A percentile compares a stretch with the other conserved stretches of the same genome.
Evolutionary conservation across 2,113 vertebrate species (phyloP).

Genomic region (Nannobrachium achirus): DNA sequence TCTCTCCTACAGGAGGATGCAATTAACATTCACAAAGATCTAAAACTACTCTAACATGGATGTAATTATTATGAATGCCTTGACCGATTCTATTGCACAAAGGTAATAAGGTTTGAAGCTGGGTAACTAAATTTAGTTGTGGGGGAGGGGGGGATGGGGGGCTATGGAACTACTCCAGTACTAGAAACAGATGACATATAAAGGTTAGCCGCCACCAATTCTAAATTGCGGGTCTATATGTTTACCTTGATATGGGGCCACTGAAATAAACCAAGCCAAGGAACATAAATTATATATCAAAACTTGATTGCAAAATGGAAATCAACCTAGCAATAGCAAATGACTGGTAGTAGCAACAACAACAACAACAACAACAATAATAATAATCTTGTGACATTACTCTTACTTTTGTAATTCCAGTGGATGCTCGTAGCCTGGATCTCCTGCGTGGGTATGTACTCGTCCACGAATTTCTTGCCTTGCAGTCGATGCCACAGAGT

Average conservation of each 20-base stretch:
- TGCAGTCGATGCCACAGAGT: conserved; percentile 97
- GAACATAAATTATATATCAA: conserved; percentile 60
- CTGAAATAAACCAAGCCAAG: conserved; percentile 56
- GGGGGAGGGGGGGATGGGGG: neutral
- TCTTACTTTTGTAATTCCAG: conserved; percentile 99
- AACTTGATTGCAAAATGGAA: conserved; percentile 21
- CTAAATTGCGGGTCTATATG: conserved; percentile 14
- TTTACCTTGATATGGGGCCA: conserved; percentile 79
- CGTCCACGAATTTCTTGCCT: conserved; percentile 94
- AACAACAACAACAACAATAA: neutral
- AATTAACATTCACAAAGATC: neutral
- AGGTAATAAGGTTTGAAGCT: neutral
- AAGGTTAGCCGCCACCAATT: conserved; percentile 19
- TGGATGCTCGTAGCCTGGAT: conserved; percentile 99
- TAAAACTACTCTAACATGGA: neutral
- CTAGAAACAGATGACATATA: conserved; percentile 16
- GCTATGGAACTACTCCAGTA: neutral
- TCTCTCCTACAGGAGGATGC: conserved; percentile 2
- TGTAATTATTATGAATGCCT: conserved; percentile 6
- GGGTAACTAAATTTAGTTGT: neutral
- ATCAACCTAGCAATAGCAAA: neutral
- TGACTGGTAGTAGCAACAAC: neutral
- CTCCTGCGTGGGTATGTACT: conserved; percentile 98
- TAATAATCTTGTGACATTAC: neutral
- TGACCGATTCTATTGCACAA: neutral